Evolutionary conservation across 2,113 vertebrate genomes (phyloP), one percentile per base, ranked within the genome.

Genomic region (Chaetorhynchus papuensis): DNA sequence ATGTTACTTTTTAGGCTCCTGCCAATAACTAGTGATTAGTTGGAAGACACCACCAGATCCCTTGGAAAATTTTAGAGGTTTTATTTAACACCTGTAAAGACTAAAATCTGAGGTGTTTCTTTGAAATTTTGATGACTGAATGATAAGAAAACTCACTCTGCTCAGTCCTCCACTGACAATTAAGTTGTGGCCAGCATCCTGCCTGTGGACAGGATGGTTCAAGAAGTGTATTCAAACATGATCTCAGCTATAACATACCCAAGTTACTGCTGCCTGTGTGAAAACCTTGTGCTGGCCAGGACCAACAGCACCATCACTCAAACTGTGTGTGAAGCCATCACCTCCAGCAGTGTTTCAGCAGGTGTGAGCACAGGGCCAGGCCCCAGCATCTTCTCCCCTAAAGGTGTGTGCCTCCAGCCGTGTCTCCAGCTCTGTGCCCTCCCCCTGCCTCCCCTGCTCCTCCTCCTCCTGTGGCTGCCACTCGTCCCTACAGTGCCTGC

Each of bases 401-500:
- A 20, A 47, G 12, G 3, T 3, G 12, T 42, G 30, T 54, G 50
- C 14, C 45, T 53, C 16, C 1, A 27, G 16, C 17, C 0, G 0
- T n/a, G 22, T n/a, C 33, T 37, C 41, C 74, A 69, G 11, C 16
- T 16, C 37, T 1, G 1, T 47, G 14, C 4, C 11, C 26, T 66
- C 28, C 15, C 18, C 16, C n/a, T 15, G 1, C 10, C 27, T n/a
- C 3, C 7, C 5, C 11, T 16, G 1, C 53, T 89, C 31, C 35
- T 81, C 23, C 9, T 47, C 23, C 4, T 18, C 6, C 5, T 2
- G 3, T 2, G 4, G 50, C 19, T 70, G 26, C 30, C 6, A 6
- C 27, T 69, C 0, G 0, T 7, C 35, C 11, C 26, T 41, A 12
- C 2, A 7, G 11, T 9, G 2, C 16, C 20, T 41, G n/a, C 54